Evolutionary conservation across 2,888 invertebrate genomes (phyloP).

Genomic region (Bellardia bayeri): DNA sequence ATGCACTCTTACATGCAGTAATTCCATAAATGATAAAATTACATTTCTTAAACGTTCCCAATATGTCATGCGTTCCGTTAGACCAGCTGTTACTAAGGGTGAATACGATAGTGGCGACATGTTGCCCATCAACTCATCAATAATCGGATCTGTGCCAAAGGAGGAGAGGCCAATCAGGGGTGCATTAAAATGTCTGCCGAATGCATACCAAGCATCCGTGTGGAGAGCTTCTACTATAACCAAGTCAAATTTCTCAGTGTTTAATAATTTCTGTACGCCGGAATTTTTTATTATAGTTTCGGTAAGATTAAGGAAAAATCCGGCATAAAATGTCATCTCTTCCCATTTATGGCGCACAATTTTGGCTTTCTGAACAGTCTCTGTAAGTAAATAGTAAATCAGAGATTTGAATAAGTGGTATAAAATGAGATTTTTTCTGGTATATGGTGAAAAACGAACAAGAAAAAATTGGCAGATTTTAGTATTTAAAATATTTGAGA

Average conservation of each 20-base stretch:
- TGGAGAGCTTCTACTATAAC: slow-evolving; percentile 79
- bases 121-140: slow-evolving; percentile 77
- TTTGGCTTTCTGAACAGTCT: not conserved
- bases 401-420: too few species aligned
- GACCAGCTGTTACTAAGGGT: slow-evolving; percentile 43
- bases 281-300: slow-evolving; percentile 42
- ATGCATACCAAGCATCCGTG: slow-evolving; percentile 81
- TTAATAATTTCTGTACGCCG: slow-evolving; percentile 35
- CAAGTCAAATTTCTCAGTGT: slow-evolving; percentile 78
- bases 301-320: slow-evolving; percentile 21
- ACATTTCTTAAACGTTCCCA: slow-evolving; percentile 80
- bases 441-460: too few species aligned
- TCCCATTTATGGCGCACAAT: slow-evolving; percentile 38
- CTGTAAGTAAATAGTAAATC: slow-evolving; percentile 27
- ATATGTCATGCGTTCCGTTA: slow-evolving; percentile 79
- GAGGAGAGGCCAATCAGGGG: slow-evolving; percentile 77
- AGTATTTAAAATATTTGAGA: too few species aligned
- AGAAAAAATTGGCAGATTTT: too few species aligned
- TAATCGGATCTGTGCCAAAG: slow-evolving; percentile 72
- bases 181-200: slow-evolving; percentile 78
- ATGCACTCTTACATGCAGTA: slow-evolving; percentile 71
- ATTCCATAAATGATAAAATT: slow-evolving; percentile 73
- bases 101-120: slow-evolving; percentile 73
- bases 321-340: slow-evolving; percentile 22
- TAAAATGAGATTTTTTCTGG: too few species aligned